Percentiles rank a stretch among this genome's conserved stretches.
Conservation (phyloP, 2,113 vertebrate species). For the Hypomesus transpacificus region DNA sequence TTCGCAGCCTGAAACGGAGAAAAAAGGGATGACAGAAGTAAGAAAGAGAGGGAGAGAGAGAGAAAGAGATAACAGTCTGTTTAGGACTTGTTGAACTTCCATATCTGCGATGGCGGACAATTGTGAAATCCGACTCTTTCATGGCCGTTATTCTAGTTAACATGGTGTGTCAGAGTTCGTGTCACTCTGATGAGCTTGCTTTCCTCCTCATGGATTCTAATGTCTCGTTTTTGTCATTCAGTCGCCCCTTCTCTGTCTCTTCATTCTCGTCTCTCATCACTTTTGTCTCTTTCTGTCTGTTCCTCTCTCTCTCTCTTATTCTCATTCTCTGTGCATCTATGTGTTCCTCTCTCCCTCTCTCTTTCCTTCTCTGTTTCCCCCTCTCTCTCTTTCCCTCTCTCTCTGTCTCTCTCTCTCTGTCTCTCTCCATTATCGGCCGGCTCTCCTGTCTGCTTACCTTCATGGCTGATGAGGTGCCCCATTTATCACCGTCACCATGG, state of each 20-base stretch:
- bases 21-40: no score
- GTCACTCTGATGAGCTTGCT: background rate
- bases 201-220: background rate
- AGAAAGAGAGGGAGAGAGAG: no score
- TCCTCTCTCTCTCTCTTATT: background rate
- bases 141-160: constrained; percentile 57
- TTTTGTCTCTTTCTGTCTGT: no score
- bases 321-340: no score
- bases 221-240: background rate
- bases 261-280: constrained; percentile 12
- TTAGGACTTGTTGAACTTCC: no score
- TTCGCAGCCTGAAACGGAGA: constrained; percentile 32
- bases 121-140: constrained; percentile 63
- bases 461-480: constrained; percentile 43
- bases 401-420: background rate
- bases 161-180: constrained; percentile 33
- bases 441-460: background rate
- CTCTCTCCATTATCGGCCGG: background rate
- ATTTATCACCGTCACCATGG: constrained; percentile 59
- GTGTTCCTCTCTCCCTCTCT: background rate
- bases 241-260: constrained; percentile 26
- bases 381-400: background rate
- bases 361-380: background rate
- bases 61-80: no score
- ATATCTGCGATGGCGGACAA: no score